A percentile compares a stretch with the other conserved stretches of the same genome.
Evolutionary conservation across 2,888 invertebrate genomes (phyloP).

Genomic region (Tipula unca): DNA sequence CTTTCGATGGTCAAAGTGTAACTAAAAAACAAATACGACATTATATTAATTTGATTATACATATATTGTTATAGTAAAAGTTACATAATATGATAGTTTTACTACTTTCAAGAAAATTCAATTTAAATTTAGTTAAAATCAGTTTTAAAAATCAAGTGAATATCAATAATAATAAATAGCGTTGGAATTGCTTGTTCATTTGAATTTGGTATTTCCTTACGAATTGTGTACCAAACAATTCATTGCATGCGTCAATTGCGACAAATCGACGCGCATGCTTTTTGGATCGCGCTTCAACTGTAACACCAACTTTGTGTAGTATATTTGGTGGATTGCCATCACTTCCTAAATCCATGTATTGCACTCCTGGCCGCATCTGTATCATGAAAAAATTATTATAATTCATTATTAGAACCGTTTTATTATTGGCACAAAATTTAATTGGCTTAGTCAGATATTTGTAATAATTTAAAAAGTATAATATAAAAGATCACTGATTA

Average conservation of each 20-base stretch:
- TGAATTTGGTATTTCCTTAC: neutral
- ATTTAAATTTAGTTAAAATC: neutral
- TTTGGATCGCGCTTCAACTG: slow-evolving; percentile 54
- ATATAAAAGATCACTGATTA: no score
- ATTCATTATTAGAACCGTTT: no score
- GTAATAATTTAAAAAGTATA: no score
- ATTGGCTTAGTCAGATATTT: no score
- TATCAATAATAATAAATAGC: neutral
- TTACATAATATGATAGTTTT: neutral
- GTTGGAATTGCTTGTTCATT: neutral
- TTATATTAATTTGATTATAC: no score
- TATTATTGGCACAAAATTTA: no score
- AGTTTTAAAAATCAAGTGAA: neutral
- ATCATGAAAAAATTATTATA: slow-evolving; percentile 14
- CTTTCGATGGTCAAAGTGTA: no score
- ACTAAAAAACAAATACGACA: no score
- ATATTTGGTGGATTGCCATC: slow-evolving; percentile 58
- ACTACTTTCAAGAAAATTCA: neutral
- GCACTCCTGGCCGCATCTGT: slow-evolving; percentile 60
- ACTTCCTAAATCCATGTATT: slow-evolving; percentile 48
- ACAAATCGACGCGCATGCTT: slow-evolving; percentile 59
- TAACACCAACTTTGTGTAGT: slow-evolving; percentile 57
- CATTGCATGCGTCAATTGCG: slow-evolving; percentile 50
- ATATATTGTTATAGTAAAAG: neutral
- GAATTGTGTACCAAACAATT: slow-evolving; percentile 37